These are phyloP conservation scores for Cryptophagus acutangulus DNA, from an alignment of 2,888 invertebrate species.

Conservation along the genomic window DNA sequence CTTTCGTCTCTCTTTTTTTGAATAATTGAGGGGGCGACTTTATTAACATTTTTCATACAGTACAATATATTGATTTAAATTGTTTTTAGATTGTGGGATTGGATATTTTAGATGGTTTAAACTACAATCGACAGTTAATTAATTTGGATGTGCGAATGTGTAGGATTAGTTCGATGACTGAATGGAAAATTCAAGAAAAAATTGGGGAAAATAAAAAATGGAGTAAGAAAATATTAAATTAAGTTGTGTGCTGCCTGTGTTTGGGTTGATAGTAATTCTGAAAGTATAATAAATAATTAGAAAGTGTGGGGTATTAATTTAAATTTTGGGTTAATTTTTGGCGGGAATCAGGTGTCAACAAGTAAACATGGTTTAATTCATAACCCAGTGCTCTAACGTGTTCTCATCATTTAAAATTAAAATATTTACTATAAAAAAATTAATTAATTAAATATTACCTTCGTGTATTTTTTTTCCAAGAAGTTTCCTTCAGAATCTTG, in stretches of 20 bases:
- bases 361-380: constrained; percentile 15
- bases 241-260: too few species aligned
- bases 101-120: constrained; percentile 29
- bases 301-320: too few species aligned
- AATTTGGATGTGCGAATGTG: constrained; percentile 40
- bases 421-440: neutral
- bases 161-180: constrained; percentile 27
- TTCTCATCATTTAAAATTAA: constrained; percentile 7
- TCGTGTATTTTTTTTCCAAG: neutral
- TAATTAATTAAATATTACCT: constrained; percentile 1
- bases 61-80: neutral
- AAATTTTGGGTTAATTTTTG: too few species aligned
- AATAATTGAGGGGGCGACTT: too few species aligned
- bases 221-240: too few species aligned
- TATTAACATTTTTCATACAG: constrained; percentile 2
- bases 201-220: constrained; percentile 24
- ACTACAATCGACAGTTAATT: constrained; percentile 29
- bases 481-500: too few species aligned
- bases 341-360: constrained; percentile 14
- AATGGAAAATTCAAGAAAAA: constrained; percentile 30
- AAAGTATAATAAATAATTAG: too few species aligned
- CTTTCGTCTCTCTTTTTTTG: too few species aligned
- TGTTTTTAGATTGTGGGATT: constrained; percentile 33
- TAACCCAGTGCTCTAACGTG: constrained; percentile 17
- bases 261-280: too few species aligned